Percentiles rank a stretch among this genome's conserved stretches.
phyloP scores from a whole-genome alignment of 1,140 invertebrate genomes.

The Drosophila subobscura region DNA sequence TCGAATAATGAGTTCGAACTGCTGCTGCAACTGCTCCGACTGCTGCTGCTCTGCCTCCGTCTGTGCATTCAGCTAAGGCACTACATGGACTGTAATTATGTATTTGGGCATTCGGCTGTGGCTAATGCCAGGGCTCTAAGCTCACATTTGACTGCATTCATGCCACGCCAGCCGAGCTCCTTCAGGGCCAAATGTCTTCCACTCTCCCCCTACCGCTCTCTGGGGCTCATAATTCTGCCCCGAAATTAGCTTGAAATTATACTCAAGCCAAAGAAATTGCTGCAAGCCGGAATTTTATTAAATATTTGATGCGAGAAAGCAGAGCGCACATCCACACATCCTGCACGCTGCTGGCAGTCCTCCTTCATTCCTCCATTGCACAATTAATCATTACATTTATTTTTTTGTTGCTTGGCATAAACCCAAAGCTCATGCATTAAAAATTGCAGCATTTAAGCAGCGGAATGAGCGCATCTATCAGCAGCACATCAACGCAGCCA shows the following conservation, averaged over 20 bases:
- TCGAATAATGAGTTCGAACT: conserved; percentile 42
- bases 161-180: conserved; percentile 4
- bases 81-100: conserved; percentile 43
- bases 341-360: conserved; percentile 14
- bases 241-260: conserved; percentile 34
- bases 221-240: not conserved
- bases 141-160: conserved; percentile 41
- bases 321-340: not conserved
- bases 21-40: too few species aligned
- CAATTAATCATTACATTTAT: conserved; percentile 58
- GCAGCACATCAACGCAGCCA: conserved; percentile 1
- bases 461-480: conserved; percentile 49
- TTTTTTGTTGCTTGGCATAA: conserved; percentile 3
- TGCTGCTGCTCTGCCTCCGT: too few species aligned
- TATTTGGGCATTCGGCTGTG: conserved; percentile 44
- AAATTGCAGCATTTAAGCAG: conserved; percentile 48
- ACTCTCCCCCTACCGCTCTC: too few species aligned
- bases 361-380: conserved; percentile 18
- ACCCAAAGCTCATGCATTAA: conserved; percentile 42
- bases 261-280: not conserved
- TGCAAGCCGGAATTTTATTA: conserved; percentile 2
- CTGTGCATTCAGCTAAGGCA: conserved; percentile 17
- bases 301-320: conserved; percentile 26
- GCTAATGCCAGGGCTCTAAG: conserved; percentile 37
- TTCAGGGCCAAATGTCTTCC: not conserved